Percentiles rank a stretch among this genome's conserved stretches.
These are phyloP conservation scores for Coendou prehensilis DNA, from an alignment of 2,797 vertebrate genomes.

Conservation along the genomic window DNA sequence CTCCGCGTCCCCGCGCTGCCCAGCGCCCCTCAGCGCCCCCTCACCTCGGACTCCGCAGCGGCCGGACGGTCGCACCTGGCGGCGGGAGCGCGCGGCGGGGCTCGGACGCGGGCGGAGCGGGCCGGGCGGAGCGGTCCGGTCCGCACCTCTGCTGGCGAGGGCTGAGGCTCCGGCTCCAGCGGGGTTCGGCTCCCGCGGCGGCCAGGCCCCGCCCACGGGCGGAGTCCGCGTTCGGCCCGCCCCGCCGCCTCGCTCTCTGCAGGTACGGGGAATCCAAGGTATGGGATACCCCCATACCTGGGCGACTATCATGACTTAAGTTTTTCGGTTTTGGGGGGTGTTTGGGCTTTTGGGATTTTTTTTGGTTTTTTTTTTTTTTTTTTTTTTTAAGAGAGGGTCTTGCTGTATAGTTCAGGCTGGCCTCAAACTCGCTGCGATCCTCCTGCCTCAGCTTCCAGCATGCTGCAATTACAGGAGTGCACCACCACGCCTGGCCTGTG, in stretches of 20 bases:
- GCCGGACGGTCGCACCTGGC: not conserved
- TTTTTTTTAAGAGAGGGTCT: not conserved
- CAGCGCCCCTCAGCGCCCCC: constrained; percentile 6
- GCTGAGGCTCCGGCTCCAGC: not conserved
- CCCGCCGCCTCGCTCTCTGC: not conserved
- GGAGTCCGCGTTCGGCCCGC: not conserved
- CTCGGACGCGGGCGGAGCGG: too few relatives aligned
- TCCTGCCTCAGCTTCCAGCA: not conserved
- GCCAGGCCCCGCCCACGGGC: constrained; percentile 73
- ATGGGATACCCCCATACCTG: not conserved
- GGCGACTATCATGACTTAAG: not conserved
- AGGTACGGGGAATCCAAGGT: not conserved
- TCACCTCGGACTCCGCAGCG: constrained; percentile 71
- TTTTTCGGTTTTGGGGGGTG: not conserved
- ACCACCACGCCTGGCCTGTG: not conserved
- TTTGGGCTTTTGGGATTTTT: not conserved
- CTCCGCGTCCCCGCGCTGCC: not conserved
- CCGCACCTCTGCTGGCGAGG: not conserved
- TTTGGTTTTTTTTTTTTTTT: not conserved
- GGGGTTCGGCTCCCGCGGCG: not conserved
- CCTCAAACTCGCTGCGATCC: not conserved
- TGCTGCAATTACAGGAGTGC: not conserved
- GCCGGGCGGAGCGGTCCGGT: not conserved
- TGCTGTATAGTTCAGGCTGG: not conserved
- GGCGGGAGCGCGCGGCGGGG: not conserved